Conservation (phyloP, 2,888 invertebrate species). For the Drosophila testacea region DNA sequence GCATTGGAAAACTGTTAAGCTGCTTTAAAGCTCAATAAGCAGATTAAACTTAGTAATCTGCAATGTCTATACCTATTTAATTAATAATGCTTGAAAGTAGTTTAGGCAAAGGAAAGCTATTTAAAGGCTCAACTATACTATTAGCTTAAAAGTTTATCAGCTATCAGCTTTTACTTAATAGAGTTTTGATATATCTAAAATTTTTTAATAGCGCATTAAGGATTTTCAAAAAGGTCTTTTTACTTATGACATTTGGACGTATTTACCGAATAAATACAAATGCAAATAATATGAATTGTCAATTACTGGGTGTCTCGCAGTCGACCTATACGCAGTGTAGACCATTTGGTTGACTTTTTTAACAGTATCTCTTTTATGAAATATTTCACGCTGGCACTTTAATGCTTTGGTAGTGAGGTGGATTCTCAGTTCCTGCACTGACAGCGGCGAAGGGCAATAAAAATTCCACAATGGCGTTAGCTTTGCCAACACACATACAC, state of each 20-base stretch:
- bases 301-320: slow-evolving; percentile 8
- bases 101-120: background rate
- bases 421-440: slow-evolving; percentile 52
- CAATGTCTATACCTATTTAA: too few species aligned
- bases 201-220: too few species aligned
- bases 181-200: too few species aligned
- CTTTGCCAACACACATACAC: slow-evolving; percentile 34
- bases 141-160: background rate
- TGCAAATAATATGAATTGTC: too few species aligned
- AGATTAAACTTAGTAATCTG: too few species aligned
- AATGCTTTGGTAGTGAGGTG: slow-evolving; percentile 60
- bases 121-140: background rate
- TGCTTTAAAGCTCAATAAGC: too few species aligned
- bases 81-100: background rate
- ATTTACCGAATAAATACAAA: too few species aligned
- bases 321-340: background rate
- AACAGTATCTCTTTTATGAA: slow-evolving; percentile 59
- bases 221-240: too few species aligned
- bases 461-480: slow-evolving; percentile 76
- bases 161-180: too few species aligned
- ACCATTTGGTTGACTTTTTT: slow-evolving; percentile 32
- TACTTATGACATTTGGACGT: too few species aligned
- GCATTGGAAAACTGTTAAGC: background rate
- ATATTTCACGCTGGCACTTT: slow-evolving; percentile 72
- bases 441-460: slow-evolving; percentile 71